Conservation (phyloP, 2,888 invertebrate genomes). For the Lasiommata megera region DNA sequence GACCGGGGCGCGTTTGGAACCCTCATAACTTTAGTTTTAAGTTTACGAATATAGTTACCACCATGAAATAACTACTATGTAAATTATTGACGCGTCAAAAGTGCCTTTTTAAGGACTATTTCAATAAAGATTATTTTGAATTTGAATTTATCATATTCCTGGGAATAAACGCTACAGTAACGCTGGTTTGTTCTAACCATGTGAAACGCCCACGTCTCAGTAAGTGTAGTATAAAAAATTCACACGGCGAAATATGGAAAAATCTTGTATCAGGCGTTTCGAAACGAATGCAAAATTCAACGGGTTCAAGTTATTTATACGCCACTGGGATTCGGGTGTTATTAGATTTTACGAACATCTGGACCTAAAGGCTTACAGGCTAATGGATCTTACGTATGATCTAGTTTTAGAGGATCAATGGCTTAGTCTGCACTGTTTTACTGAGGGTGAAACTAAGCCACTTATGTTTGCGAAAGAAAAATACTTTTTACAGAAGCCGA, state of each 20-base stretch:
- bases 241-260: constrained; percentile 58
- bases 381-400: constrained; percentile 15
- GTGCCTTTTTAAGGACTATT: too few species aligned
- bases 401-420: constrained; percentile 4
- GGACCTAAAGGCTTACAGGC: constrained; percentile 14
- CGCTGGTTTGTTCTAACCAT: constrained; percentile 29
- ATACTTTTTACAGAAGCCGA: not conserved
- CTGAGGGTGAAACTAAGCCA: not conserved
- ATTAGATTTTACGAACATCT: constrained; percentile 24
- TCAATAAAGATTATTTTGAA: too few species aligned
- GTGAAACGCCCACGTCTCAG: constrained; percentile 35
- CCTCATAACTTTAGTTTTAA: too few species aligned
- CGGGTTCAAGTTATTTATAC: constrained; percentile 39
- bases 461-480: constrained; percentile 3
- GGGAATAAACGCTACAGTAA: not conserved
- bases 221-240: constrained; percentile 56
- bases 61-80: too few species aligned
- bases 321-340: constrained; percentile 22
- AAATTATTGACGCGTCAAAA: too few species aligned
- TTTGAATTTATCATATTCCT: not conserved
- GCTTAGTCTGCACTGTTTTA: not conserved
- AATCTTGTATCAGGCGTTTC: constrained; percentile 45
- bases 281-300: constrained; percentile 37
- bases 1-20: too few species aligned
- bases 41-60: too few species aligned